A percentile compares a stretch with the other conserved stretches of the same genome.
Evolutionary conservation across 1,140 invertebrate genomes (phyloP).

Genomic region (Hycleus cichorii): DNA sequence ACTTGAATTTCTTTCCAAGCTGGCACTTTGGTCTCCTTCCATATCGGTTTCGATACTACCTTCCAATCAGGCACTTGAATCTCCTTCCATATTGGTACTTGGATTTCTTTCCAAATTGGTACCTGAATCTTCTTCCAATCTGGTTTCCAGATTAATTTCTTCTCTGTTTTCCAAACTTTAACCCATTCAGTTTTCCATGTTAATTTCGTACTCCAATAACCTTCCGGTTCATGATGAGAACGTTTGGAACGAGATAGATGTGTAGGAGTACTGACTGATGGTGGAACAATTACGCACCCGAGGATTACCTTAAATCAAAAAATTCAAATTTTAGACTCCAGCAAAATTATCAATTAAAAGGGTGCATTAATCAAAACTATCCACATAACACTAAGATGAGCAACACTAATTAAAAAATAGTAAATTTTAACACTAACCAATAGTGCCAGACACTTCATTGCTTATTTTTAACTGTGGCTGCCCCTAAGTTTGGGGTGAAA

Average conservation of each 20-base stretch:
- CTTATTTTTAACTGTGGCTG: slow-evolving; percentile 9
- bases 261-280: slow-evolving; percentile 42
- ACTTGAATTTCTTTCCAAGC: slow-evolving; percentile 58
- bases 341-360: slow-evolving; percentile 2
- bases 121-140: slow-evolving; percentile 56
- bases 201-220: slow-evolving; percentile 55
- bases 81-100: slow-evolving; percentile 55
- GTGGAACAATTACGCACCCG: slow-evolving; percentile 38
- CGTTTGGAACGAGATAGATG: slow-evolving; percentile 40
- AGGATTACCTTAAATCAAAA: slow-evolving; percentile 40
- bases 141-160: slow-evolving; percentile 56
- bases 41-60: slow-evolving; percentile 53
- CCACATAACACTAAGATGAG: slow-evolving; percentile 2
- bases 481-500: slow-evolving; percentile 20
- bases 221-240: slow-evolving; percentile 50
- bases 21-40: slow-evolving; percentile 58
- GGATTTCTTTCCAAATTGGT: slow-evolving; percentile 57
- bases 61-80: slow-evolving; percentile 55
- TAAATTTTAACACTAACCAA: slow-evolving; percentile 35
- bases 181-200: slow-evolving; percentile 59
- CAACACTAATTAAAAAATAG: slow-evolving; percentile 16
- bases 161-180: slow-evolving; percentile 49
- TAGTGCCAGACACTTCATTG: slow-evolving; percentile 35
- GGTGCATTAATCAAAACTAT: slow-evolving; percentile 5
- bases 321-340: slow-evolving; percentile 10